Evolutionary conservation across 2,113 vertebrate species (phyloP), one percentile per base, ranked within the genome.

Genomic region (Eptatretus burgeri): DNA sequence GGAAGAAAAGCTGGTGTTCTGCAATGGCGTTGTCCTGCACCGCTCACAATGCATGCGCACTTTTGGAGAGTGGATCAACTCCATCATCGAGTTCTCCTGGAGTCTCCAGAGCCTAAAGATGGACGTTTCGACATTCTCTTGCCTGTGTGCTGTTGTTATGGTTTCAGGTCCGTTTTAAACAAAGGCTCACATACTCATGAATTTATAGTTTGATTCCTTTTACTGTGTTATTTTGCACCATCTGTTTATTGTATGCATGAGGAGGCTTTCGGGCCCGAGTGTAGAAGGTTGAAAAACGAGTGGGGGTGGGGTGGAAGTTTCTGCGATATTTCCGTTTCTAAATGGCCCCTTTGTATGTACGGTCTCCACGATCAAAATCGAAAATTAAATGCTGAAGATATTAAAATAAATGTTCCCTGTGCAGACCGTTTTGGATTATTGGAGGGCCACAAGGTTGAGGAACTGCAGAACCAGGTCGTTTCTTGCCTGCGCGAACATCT

Each of bases 401-500:
- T 41, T 41, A 3, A 41, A 41, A 41, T 41, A 41, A 41, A 41
- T 41, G 27, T 41, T 41, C 27, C 27, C 27, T 7, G 27, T n/a
- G 67, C 63, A 91, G 88, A 96, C 53, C 78, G 89, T 2, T 82
- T 87, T 0, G 89, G 88, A 41, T 75, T 96, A 16, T 86, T 84
- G 69, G 86, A 93, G 50, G 79, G 83, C 0, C 81, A 77, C 66
- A 75, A 78, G 1, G 81, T 93, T 66, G 89, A 96, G 73, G 85
- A 93, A 67, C 72, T 96, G 67, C 89, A 94, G 76, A 93, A 79
- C 72, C 79, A 81, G 68, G 79, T 94, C 50, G 76, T 88, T 72
- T 69, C 78, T 66, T 89, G 83, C 74, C 78, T 96, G n/a, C 86
- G 84, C 76, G 86, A 93, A 68, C 83, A 93, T 1, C 71, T 86